phyloP scores from a whole-genome alignment of 92 coral and sea anemone genomes.

The Phenganax subtilis region DNA sequence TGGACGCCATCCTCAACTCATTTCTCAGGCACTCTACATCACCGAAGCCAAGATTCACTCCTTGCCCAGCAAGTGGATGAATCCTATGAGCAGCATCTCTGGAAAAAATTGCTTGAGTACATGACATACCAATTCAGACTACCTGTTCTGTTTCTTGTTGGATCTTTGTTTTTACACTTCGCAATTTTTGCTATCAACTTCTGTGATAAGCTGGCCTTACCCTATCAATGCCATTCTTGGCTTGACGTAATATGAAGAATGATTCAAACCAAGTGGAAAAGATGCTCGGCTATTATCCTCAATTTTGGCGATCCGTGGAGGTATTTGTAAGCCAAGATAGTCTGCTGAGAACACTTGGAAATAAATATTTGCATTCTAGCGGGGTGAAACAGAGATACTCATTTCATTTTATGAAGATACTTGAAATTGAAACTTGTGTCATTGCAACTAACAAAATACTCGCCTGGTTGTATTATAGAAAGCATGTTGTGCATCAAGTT shows the following conservation, averaged over 20 bases:
- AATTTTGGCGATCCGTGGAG: conserved; percentile 71
- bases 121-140: not conserved
- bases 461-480: conserved; percentile 65
- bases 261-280: conserved; percentile 86
- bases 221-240: conserved; percentile 91
- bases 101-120: not conserved
- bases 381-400: no score
- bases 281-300: conserved; percentile 79
- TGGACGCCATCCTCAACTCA: conserved; percentile 63
- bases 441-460: not conserved
- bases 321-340: conserved; percentile 63
- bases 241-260: conserved; percentile 76
- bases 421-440: no score
- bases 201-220: conserved; percentile 41
- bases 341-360: conserved; percentile 29
- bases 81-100: conserved; percentile 99
- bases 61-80: conserved; percentile 98
- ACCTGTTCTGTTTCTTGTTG: not conserved
- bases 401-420: no score
- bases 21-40: conserved; percentile 80
- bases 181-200: no score
- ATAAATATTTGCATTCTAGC: not conserved
- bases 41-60: conserved; percentile 92
- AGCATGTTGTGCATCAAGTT: conserved; percentile 56
- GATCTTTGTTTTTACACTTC: not conserved